A percentile compares a stretch with the other conserved stretches of the same genome.
Evolutionary conservation across 2,888 invertebrate genomes (phyloP).

Genomic region (Caenorhabditis panamensis): DNA sequence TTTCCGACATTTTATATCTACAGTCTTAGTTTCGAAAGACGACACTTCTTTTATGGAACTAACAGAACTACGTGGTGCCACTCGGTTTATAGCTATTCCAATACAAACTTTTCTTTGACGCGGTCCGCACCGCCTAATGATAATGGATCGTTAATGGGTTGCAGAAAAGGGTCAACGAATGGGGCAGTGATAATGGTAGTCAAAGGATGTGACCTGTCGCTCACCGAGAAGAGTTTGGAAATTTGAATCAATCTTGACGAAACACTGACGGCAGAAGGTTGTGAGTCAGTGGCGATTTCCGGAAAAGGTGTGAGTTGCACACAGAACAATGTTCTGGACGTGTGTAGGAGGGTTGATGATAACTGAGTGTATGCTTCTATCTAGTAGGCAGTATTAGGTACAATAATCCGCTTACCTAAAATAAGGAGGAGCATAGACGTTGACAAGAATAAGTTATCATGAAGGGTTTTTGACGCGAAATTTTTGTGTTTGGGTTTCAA

Average conservation of each 20-base stretch:
- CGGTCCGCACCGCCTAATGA: conserved; percentile 31
- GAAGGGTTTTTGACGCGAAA: conserved; percentile 27
- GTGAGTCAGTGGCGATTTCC: conserved; percentile 28
- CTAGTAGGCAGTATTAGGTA: conserved; percentile 62
- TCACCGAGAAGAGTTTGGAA: no score
- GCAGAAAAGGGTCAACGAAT: conserved; percentile 4
- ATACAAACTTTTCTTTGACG: conserved; percentile 37
- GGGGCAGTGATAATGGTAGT: conserved; percentile 14
- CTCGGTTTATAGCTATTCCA: conserved; percentile 26
- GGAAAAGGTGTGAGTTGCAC: conserved; percentile 10
- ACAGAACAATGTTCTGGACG: conserved; percentile 39
- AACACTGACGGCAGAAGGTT: neutral
- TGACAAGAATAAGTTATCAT: conserved; percentile 54
- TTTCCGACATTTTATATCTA: neutral
- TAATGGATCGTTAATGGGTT: conserved; percentile 36
- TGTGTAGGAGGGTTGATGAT: conserved; percentile 39
- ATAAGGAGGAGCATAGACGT: conserved; percentile 52
- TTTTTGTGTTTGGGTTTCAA: conserved; percentile 25
- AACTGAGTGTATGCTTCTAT: conserved; percentile 53
- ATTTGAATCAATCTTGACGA: no score
- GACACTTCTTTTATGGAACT: conserved; percentile 13
- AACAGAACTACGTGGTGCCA: neutral
- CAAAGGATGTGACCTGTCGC: conserved; percentile 10
- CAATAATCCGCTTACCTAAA: conserved; percentile 59
- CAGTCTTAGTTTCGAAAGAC: neutral